Evolutionary conservation across 2,113 vertebrate genomes (phyloP).

Genomic region (Myotis davidii): DNA sequence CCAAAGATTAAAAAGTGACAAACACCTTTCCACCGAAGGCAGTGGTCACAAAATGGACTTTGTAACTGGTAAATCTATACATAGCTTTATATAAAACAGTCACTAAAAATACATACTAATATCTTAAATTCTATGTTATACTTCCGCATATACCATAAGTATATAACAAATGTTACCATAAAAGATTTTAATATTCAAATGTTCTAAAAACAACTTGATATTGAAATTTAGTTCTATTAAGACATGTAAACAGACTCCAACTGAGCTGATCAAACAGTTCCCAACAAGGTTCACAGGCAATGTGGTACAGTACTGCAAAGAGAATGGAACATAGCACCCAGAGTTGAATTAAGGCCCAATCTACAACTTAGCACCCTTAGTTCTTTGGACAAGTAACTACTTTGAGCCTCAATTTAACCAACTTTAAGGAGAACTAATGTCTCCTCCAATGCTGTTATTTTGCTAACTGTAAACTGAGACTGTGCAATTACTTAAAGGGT

Average conservation of each 20-base stretch:
- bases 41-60: neutral
- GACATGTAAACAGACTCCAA: neutral
- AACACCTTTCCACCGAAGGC: neutral
- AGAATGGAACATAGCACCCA: neutral
- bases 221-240: neutral
- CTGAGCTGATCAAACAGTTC: neutral
- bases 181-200: neutral
- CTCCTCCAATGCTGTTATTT: neutral
- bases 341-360: neutral
- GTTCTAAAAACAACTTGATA: neutral
- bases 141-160: neutral
- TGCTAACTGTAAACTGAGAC: neutral
- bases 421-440: neutral
- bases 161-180: neutral
- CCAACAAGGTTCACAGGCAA: neutral
- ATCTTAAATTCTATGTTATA: neutral
- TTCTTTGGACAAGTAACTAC: neutral
- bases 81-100: neutral
- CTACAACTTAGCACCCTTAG: neutral
- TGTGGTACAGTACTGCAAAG: neutral
- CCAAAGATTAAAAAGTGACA: neutral
- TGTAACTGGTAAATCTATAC: neutral
- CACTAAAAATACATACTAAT: slow-evolving; percentile 1
- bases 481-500: slow-evolving; percentile 32
- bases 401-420: neutral